phyloP scores from a whole-genome alignment of 2,797 vertebrate genomes.

The Leontocebus nigricollis region DNA sequence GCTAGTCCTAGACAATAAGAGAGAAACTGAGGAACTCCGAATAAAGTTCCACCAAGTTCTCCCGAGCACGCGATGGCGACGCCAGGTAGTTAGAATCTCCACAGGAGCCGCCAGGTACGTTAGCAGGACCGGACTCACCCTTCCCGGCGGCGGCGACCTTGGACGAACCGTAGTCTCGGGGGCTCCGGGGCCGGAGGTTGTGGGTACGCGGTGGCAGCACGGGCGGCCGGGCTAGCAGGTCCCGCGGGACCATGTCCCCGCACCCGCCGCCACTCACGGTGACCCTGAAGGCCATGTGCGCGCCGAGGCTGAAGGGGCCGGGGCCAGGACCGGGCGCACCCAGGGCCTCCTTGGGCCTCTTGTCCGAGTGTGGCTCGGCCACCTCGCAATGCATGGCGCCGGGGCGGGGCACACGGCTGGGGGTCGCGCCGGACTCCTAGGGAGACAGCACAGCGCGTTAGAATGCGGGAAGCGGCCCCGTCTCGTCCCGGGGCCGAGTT shows the following conservation, averaged over 20 bases:
- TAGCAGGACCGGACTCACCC: conserved; percentile 63
- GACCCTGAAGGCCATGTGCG: conserved; percentile 84
- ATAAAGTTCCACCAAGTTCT: neutral
- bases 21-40: neutral
- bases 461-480: neutral
- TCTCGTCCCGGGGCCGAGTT: neutral
- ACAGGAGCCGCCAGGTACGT: neutral
- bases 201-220: conserved; percentile 39
- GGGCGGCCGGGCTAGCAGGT: conserved; percentile 32
- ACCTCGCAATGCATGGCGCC: conserved; percentile 85
- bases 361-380: conserved; percentile 73
- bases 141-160: conserved; percentile 58
- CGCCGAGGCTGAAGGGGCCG: conserved; percentile 45
- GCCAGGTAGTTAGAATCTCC: neutral
- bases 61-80: neutral
- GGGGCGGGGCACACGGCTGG: conserved; percentile 34
- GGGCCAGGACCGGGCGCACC: conserved; percentile 39
- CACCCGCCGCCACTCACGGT: conserved; percentile 75
- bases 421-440: conserved; percentile 60
- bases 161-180: conserved; percentile 58
- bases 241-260: conserved; percentile 47
- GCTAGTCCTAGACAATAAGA: neutral
- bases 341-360: conserved; percentile 74
- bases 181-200: conserved; percentile 70
- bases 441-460: conserved; percentile 58